These are phyloP conservation scores for Thera obeliscata DNA, from an alignment of 2,888 invertebrate genomes.

Conservation along the genomic window DNA sequence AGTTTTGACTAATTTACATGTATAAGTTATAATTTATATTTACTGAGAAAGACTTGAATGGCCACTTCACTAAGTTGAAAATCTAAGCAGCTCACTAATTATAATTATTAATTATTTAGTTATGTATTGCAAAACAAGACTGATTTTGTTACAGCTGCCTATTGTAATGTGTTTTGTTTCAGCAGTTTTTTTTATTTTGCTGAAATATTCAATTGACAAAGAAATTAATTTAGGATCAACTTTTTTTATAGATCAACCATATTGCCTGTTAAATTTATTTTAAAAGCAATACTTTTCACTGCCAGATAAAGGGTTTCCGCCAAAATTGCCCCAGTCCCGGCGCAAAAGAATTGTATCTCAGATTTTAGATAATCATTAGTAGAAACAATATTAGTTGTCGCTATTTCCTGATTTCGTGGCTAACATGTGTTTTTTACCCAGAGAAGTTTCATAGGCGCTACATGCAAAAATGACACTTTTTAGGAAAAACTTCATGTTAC, in stretches of 20 bases:
- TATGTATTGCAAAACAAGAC: conserved; percentile 36
- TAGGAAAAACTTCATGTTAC: too few species aligned
- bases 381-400: too few species aligned
- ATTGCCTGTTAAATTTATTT: not conserved
- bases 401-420: too few species aligned
- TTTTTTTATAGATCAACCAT: not conserved
- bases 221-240: not conserved
- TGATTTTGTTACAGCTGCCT: conserved; percentile 39
- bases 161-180: not conserved
- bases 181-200: not conserved
- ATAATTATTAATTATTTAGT: not conserved
- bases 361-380: too few species aligned
- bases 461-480: too few species aligned
- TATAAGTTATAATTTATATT: conserved; percentile 13
- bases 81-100: conserved; percentile 5
- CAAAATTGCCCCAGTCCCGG: too few species aligned
- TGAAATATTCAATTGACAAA: not conserved
- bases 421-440: too few species aligned
- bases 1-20: conserved; percentile 18
- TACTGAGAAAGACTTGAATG: conserved; percentile 9
- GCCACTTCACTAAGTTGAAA: conserved; percentile 15
- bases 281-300: not conserved
- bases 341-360: too few species aligned
- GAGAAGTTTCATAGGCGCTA: too few species aligned
- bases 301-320: not conserved